Percentiles rank a stretch among this genome's conserved stretches.
Conservation (phyloP, 2,113 vertebrate species). For the Neogobius melanostomus region DNA sequence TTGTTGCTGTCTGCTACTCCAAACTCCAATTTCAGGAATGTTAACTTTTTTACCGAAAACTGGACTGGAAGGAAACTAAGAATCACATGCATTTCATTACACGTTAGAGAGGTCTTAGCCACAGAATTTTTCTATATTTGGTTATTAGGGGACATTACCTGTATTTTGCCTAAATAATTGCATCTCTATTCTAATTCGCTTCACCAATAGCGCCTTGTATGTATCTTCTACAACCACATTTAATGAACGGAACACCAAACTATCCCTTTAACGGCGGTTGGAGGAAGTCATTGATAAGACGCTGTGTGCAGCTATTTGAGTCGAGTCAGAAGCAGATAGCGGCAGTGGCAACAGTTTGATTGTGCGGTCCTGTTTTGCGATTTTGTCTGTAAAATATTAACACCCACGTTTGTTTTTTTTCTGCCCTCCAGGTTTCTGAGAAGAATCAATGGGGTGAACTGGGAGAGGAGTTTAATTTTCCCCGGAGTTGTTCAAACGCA, state of each 20-base stretch:
- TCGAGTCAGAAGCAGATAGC: constrained; percentile 53
- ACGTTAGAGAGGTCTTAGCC: no score
- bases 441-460: constrained; percentile 99
- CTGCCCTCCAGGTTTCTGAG: constrained; percentile 86
- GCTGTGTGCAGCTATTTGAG: constrained; percentile 25
- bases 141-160: no score
- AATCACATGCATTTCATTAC: no score
- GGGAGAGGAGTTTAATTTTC: constrained; percentile 97
- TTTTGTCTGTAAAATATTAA: constrained; percentile 22
- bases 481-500: constrained; percentile 97
- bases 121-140: no score
- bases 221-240: not conserved
- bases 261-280: constrained; percentile 28
- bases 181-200: not conserved
- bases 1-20: not conserved
- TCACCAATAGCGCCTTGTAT: not conserved
- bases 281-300: constrained; percentile 57
- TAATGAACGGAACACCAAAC: not conserved
- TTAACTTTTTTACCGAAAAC: no score
- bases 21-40: not conserved
- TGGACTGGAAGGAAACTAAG: no score
- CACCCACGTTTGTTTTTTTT: constrained; percentile 46
- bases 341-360: constrained; percentile 30
- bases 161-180: no score
- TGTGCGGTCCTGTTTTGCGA: constrained; percentile 36